Base-by-base conservation (phyloP, 2,113 vertebrate genomes). In the Hoplias malabaricus region DNA sequence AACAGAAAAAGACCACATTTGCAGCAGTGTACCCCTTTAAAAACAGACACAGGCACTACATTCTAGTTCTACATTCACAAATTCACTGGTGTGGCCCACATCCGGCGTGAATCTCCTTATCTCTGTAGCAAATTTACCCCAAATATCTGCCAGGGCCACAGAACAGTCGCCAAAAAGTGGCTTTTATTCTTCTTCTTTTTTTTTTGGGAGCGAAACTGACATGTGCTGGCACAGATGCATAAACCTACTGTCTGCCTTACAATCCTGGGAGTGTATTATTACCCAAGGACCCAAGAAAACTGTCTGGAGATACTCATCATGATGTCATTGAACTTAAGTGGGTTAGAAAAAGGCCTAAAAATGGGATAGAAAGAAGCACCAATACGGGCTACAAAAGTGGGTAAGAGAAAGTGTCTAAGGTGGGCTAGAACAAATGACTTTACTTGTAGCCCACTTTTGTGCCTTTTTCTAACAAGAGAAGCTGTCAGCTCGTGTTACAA, bases 1-100 rank as follows among this genome's bases (percentile, higher is more conserved):
- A 85, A 84, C 72, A 87, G 13, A 78, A 27, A 0, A 13, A 34
- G 38, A 25, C 75, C 69, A 85, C 82, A 75, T 87, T 84, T 83
- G 80, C 54, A 81, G 59, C 0, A 5, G 33, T 8, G 19, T 76
- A 73, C 70, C 76, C 29, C n/a, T 36, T 81, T 80, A 59, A 38
- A 75, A 75, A 56, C 0, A 36, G 48, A 76, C 0, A 36, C 56
- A 76, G 23, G 67, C 19, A 72, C 27, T 57, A 75, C 23, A 80
- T 12, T 70, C 59, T 65, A 61, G 68, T 75, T 54, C 12, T n/a
- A n/a, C n/a, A n/a, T n/a, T n/a, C n/a, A n/a, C n/a, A n/a, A 29
- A 23, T 23, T 38, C 21, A 56, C 72, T 61, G 46, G 7, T 50
- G 63, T 72, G 77, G 40, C 77, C 69, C 46, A 72, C 29, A 50